Base-by-base conservation (phyloP, 2,888 invertebrate genomes). In the Platypus cylindrus region DNA sequence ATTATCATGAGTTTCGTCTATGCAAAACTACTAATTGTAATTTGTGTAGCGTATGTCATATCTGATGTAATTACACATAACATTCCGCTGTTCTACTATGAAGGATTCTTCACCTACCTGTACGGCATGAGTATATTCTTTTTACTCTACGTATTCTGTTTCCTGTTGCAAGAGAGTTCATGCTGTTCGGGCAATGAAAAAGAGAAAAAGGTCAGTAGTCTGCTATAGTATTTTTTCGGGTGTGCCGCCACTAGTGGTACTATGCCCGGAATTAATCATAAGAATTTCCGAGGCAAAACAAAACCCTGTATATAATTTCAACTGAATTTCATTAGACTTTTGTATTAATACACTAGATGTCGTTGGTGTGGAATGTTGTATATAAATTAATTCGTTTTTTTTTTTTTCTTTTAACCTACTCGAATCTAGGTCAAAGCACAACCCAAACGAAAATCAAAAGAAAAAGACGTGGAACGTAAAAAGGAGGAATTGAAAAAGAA, bases 1-100 rank as follows among this genome's bases (percentile, higher is more conserved):
- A 90, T 91, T 67, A 85, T 90, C 63, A 83, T 90, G 71, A 93
- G 93, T 66, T 86, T 90, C 68, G 84, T 93, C 58, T 94, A 94
- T 68, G 91, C 90, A 56, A 89, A 93, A 66, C 78, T 93, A 44
- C 69, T 93, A 62, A 82, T 93, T 50, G 89, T 93, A 50, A 78
- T 91, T 40, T 94, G 93, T 68, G 73, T 91, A 60, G 89, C 90
- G 45, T 87, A 91, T 64, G 89, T 93, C 53, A 80, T 93, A 63
- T 87, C 91, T 55, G 90, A 94, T 68, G 87, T 90, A 55, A 84
- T 89, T 58, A 90, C 90, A 48, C 84, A 87, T 67, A 84, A 83
- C 63, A 73, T 91, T 50, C 90, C 90, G 46, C 89, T 90, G 45
- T 82, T 84, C 64, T 91, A 89, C 68, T 91, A 89, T 65, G 90